Percentiles rank a stretch among this genome's conserved stretches.
Conservation (phyloP, 2,113 vertebrate genomes). For the Sclerurus mexicanus region DNA sequence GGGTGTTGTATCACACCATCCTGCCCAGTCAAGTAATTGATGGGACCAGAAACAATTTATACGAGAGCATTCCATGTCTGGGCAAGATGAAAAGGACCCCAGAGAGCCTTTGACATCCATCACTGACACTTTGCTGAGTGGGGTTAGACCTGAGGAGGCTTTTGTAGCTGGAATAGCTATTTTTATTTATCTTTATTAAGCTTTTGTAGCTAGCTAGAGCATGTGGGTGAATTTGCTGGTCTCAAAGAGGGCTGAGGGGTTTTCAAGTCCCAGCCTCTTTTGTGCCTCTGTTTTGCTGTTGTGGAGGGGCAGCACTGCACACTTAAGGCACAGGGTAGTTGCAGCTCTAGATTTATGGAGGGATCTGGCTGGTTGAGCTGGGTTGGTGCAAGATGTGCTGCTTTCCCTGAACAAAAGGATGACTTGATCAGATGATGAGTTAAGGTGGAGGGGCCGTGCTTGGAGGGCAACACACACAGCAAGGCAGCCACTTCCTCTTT, state of each 20-base stretch:
- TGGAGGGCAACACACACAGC: neutral
- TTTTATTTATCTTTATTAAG: no score
- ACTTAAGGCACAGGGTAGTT: neutral
- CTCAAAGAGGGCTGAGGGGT: fast-evolving
- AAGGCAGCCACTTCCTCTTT: neutral
- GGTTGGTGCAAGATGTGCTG: neutral
- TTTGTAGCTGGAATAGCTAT: neutral
- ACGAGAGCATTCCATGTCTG: neutral
- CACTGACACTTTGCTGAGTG: neutral
- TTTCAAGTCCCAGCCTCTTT: neutral
- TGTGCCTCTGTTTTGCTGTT: neutral
- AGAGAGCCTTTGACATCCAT: conserved; percentile 3
- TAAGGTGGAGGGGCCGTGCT: neutral
- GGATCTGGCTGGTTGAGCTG: neutral
- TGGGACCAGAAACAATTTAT: neutral
- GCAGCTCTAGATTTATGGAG: neutral
- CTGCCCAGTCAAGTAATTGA: neutral
- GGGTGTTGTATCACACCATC: neutral
- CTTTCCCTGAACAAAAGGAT: neutral
- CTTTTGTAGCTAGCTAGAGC: no score
- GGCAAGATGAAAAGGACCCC: neutral
- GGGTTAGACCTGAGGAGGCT: neutral
- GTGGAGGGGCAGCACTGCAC: neutral
- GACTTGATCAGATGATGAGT: neutral
- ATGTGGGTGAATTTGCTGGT: neutral